A percentile compares a stretch with the other conserved stretches of the same genome.
Evolutionary conservation across 1,140 invertebrate genomes (phyloP).

Genomic region (Brachionus asplanchnoidis): DNA sequence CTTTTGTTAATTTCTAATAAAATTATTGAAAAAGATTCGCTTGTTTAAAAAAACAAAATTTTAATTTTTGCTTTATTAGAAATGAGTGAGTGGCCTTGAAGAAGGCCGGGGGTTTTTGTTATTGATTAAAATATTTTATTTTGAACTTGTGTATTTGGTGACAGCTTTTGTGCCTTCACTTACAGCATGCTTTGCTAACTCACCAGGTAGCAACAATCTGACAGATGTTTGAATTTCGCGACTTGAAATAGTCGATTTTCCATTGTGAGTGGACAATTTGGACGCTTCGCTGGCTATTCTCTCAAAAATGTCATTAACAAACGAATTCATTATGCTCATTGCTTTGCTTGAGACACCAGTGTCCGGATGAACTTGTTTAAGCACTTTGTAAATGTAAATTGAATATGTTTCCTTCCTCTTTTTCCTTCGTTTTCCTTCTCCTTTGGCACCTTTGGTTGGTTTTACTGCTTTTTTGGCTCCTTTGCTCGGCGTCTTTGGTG

Average conservation of each 20-base stretch:
- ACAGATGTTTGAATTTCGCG: slow-evolving; percentile 65
- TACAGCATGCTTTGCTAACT: slow-evolving; percentile 62
- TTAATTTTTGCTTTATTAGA: background rate
- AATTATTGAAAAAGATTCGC: too few relatives aligned
- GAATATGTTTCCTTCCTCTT: slow-evolving; percentile 39
- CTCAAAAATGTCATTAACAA: slow-evolving; percentile 67
- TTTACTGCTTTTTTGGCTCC: slow-evolving; percentile 41
- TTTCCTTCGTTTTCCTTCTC: slow-evolving; percentile 9
- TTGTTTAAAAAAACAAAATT: slow-evolving; percentile 48
- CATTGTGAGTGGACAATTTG: slow-evolving; percentile 68
- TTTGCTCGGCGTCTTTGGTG: background rate
- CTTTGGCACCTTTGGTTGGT: slow-evolving; percentile 7
- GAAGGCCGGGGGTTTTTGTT: background rate
- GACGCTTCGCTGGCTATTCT: slow-evolving; percentile 67
- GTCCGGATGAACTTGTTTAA: slow-evolving; percentile 59
- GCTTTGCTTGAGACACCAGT: slow-evolving; percentile 61
- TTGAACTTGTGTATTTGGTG: slow-evolving; percentile 61
- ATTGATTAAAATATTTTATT: slow-evolving; percentile 51
- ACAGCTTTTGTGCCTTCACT: slow-evolving; percentile 63
- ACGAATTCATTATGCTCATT: slow-evolving; percentile 67
- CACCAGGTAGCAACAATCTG: slow-evolving; percentile 63
- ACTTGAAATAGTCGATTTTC: slow-evolving; percentile 62
- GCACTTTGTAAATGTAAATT: slow-evolving; percentile 50
- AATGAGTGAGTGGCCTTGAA: background rate
- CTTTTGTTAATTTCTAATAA: too few relatives aligned